A percentile compares a stretch with the other conserved stretches of the same genome.
Evolutionary conservation across 2,888 invertebrate species (phyloP).

Genomic region (Lasioglossum villosulum): DNA sequence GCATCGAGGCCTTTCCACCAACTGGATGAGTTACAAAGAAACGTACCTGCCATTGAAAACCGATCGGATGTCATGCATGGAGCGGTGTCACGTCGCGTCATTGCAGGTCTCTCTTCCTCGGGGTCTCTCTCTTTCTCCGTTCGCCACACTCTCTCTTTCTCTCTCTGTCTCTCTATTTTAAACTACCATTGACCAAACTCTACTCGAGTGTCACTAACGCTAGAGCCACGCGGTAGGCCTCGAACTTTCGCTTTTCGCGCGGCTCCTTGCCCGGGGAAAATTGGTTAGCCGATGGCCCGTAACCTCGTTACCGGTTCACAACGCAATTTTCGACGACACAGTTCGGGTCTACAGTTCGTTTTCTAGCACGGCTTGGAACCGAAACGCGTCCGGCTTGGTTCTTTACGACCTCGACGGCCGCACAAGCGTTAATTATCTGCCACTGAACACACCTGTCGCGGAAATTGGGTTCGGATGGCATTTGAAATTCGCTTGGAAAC

Average conservation of each 20-base stretch:
- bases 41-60: conserved; percentile 64
- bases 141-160: conserved; percentile 31
- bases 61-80: conserved; percentile 67
- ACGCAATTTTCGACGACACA: neutral
- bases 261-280: conserved; percentile 30
- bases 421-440: neutral
- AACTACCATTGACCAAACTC: conserved; percentile 79
- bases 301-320: neutral
- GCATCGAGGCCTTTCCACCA: conserved; percentile 6
- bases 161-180: conserved; percentile 72
- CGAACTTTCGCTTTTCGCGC: conserved; percentile 64
- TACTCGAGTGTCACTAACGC: conserved; percentile 79
- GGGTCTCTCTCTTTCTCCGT: conserved; percentile 27
- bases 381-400: neutral
- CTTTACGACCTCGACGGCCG: neutral
- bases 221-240: conserved; percentile 56
- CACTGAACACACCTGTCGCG: neutral
- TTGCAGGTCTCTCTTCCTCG: conserved; percentile 51
- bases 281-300: conserved; percentile 24
- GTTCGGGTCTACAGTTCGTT: neutral
- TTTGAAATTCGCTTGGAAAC: neutral
- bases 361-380: neutral
- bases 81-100: conserved; percentile 64
- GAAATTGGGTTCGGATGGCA: neutral
- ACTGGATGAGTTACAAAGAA: conserved; percentile 47